Conservation (phyloP, 1,140 invertebrate species). For the Phthorimaea operculella region DNA sequence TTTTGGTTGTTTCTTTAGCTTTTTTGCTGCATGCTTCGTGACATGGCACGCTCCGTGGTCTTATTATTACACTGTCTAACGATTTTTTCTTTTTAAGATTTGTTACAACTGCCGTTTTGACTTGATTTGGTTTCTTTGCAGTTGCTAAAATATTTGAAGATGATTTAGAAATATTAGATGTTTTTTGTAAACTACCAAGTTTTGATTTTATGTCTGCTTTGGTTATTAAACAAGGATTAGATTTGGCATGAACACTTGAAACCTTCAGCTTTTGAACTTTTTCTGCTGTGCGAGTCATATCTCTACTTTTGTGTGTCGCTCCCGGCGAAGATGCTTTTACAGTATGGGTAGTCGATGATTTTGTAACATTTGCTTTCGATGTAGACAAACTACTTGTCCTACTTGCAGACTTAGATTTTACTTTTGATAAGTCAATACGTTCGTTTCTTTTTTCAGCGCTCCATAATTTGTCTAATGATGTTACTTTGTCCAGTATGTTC, state of each 20-base stretch:
- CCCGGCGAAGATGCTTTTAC: constrained; percentile 17
- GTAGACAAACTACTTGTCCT: constrained; percentile 18
- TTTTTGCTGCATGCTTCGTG: constrained; percentile 43
- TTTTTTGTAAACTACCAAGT: constrained; percentile 27
- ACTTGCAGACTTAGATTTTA: constrained; percentile 28
- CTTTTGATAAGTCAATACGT: constrained; percentile 45
- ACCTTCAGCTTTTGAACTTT: constrained; percentile 53
- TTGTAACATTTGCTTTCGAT: constrained; percentile 13
- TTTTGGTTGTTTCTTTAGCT: constrained; percentile 35
- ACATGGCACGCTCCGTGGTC: constrained; percentile 35
- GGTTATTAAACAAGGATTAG: constrained; percentile 29
- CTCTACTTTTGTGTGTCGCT: constrained; percentile 50
- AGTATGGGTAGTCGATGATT: constrained; percentile 10
- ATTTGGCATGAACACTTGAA: constrained; percentile 37
- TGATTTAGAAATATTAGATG: constrained; percentile 46
- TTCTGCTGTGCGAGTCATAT: constrained; percentile 58
- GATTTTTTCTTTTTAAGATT: constrained; percentile 56
- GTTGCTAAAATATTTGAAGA: constrained; percentile 33
- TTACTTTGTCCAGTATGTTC: constrained; percentile 62
- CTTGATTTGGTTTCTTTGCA: constrained; percentile 35
- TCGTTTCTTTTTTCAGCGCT: constrained; percentile 60
- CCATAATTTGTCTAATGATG: constrained; percentile 63
- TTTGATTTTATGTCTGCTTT: constrained; percentile 30
- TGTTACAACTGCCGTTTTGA: constrained; percentile 47
- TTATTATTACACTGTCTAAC: constrained; percentile 34